These are phyloP conservation scores for Drosophila cognata DNA, from an alignment of 2,888 invertebrate species.

Conservation along the genomic window DNA sequence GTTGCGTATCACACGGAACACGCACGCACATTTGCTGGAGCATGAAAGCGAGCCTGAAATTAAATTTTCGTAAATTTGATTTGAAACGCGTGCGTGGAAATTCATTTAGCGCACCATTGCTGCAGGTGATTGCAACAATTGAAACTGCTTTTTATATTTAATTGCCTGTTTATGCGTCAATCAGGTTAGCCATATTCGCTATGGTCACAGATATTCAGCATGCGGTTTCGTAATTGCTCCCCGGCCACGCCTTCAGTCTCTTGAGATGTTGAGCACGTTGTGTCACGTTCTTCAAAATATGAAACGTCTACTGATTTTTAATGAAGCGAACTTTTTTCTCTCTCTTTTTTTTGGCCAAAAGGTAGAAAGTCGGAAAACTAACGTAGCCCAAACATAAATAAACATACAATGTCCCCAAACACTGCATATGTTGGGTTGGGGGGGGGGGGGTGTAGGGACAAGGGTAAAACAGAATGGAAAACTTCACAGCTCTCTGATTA, in stretches of 20 bases:
- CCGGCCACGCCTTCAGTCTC: slow-evolving; percentile 21
- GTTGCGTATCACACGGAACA: slow-evolving; percentile 46
- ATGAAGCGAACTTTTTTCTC: slow-evolving; percentile 68
- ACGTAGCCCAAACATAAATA: slow-evolving; percentile 28
- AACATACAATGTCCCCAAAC: slow-evolving; percentile 13
- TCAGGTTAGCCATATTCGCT: slow-evolving; percentile 55
- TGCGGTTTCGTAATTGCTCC: slow-evolving; percentile 44
- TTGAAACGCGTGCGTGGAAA: slow-evolving; percentile 76
- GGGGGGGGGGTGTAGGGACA: neutral
- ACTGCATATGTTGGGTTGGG: neutral
- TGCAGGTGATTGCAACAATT: slow-evolving; percentile 55
- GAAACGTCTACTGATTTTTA: slow-evolving; percentile 81
- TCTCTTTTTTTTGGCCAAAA: slow-evolving; percentile 32
- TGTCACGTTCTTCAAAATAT: slow-evolving; percentile 81
- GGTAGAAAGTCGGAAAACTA: slow-evolving; percentile 67
- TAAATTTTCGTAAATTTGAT: slow-evolving; percentile 77
- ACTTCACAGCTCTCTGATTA: slow-evolving; percentile 72
- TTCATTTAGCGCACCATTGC: slow-evolving; percentile 63
- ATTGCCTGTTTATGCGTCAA: slow-evolving; percentile 78
- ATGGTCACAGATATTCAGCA: slow-evolving; percentile 17
- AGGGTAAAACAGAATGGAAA: slow-evolving; percentile 48
- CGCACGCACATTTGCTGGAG: slow-evolving; percentile 64
- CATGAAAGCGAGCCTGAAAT: slow-evolving; percentile 74
- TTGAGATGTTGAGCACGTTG: slow-evolving; percentile 72
- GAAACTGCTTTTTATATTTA: slow-evolving; percentile 52